These are phyloP conservation scores for Anthrax anthrax DNA, from an alignment of 2,888 invertebrate species.

Conservation along the genomic window DNA sequence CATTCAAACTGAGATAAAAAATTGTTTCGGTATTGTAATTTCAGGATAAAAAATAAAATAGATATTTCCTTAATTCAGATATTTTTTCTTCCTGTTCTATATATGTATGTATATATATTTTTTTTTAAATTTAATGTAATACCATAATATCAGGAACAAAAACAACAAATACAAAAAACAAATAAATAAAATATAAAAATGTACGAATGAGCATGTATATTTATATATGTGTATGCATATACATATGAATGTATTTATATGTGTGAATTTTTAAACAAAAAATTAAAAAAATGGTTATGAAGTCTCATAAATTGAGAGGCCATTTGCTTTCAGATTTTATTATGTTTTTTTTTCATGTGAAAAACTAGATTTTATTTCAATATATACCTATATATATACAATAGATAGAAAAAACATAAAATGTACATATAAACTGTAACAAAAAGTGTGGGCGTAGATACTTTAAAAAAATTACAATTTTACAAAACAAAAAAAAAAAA, in stretches of 20 bases:
- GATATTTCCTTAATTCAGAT: not conserved
- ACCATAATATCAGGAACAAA: too few species aligned
- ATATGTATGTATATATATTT: too few species aligned
- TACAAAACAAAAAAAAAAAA: not conserved
- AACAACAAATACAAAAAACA: not conserved
- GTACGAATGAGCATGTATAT: too few species aligned
- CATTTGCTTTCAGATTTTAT: conserved; percentile 2
- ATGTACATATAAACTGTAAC: too few species aligned
- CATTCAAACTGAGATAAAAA: conserved; percentile 3
- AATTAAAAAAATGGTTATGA: too few species aligned
- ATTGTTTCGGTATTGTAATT: conserved; percentile 5
- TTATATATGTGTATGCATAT: too few species aligned
- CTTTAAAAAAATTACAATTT: not conserved
- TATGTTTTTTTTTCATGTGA: too few species aligned
- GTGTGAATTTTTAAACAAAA: too few species aligned
- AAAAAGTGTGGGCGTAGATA: conserved; percentile 3
- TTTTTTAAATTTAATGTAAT: too few species aligned
- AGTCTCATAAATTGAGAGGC: conserved; percentile 5
- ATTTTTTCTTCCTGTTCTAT: not conserved
- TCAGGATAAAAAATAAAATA: conserved; percentile 3
- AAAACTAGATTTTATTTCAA: not conserved
- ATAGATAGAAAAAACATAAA: too few species aligned
- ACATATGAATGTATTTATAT: too few species aligned
- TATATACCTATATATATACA: not conserved
- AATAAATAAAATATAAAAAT: not conserved